Conservation (phyloP, 2,797 vertebrate species). For the Tympanoctomys barrerae region DNA sequence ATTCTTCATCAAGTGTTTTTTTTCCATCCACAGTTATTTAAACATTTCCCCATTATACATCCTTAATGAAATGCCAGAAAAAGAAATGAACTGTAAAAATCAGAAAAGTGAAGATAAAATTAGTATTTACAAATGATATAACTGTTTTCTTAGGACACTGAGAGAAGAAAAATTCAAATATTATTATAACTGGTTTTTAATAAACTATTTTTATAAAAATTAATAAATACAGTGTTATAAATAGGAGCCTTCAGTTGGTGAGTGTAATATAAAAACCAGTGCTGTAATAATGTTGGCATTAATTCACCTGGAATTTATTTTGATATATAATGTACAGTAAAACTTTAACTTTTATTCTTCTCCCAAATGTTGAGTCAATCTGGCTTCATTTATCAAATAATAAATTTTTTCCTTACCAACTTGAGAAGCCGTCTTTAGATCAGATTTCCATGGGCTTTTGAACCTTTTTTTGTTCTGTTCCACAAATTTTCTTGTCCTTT, state of each 20-base stretch:
- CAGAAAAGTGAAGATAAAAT: conserved; percentile 38
- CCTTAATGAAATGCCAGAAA: conserved; percentile 28
- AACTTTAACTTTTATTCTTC: background rate
- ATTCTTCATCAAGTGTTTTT: conserved; percentile 3
- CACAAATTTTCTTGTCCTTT: conserved; percentile 28
- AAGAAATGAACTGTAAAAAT: conserved; percentile 45
- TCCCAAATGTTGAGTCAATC: background rate
- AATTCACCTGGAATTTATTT: conserved; percentile 42
- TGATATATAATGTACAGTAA: background rate
- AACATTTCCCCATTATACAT: conserved; percentile 8
- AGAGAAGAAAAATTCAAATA: conserved; percentile 14
- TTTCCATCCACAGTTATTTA: conserved; percentile 2
- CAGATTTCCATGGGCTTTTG: background rate
- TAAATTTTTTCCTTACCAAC: background rate
- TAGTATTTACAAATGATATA: conserved; percentile 28
- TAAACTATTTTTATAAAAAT: conserved; percentile 25
- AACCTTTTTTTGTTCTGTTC: conserved; percentile 2
- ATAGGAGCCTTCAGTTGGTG: background rate
- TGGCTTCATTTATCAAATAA: background rate
- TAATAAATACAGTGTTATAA: conserved; percentile 27
- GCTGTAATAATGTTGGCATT: background rate
- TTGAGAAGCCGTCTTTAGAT: background rate
- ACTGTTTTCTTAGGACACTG: background rate
- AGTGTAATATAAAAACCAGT: background rate
- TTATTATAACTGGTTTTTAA: background rate